Percentiles rank a stretch among this genome's conserved stretches.
phyloP scores from a whole-genome alignment of 1,140 invertebrate species.

The Ips nitidus region DNA sequence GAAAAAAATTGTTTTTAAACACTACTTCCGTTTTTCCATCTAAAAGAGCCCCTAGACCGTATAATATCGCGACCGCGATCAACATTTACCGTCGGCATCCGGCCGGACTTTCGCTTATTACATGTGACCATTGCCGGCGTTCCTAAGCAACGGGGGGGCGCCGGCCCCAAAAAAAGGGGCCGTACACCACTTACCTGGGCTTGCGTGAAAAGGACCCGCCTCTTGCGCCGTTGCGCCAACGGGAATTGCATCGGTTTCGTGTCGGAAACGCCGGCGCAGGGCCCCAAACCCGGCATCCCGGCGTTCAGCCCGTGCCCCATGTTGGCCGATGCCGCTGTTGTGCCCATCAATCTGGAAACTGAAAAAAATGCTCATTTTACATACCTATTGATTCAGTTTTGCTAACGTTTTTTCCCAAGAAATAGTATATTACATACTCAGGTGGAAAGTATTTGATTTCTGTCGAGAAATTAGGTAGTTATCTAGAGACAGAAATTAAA shows the following conservation, averaged over 20 bases:
- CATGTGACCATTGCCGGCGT: slow-evolving; percentile 19
- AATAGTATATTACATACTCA: too few relatives aligned
- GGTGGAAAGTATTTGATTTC: too few relatives aligned
- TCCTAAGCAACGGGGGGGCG: slow-evolving; percentile 26
- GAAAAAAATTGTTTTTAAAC: neutral
- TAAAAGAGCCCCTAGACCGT: too few relatives aligned
- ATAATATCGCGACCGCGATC: slow-evolving; percentile 8
- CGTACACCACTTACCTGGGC: slow-evolving; percentile 68
- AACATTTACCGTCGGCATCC: slow-evolving; percentile 32
- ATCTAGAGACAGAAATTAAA: too few relatives aligned
- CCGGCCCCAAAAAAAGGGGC: slow-evolving; percentile 27
- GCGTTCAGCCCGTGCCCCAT: slow-evolving; percentile 87
- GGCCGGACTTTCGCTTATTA: slow-evolving; percentile 30
- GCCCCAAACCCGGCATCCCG: slow-evolving; percentile 72
- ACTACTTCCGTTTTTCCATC: too few relatives aligned
- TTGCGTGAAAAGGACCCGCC: slow-evolving; percentile 97
- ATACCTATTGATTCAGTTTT: too few relatives aligned
- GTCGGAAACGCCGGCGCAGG: slow-evolving; percentile 71
- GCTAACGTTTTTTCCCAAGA: too few relatives aligned
- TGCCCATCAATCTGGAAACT: slow-evolving; percentile 89
- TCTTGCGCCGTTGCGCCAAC: slow-evolving; percentile 85
- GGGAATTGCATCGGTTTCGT: slow-evolving; percentile 91
- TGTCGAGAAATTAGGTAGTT: too few relatives aligned
- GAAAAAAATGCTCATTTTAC: slow-evolving; percentile 53
- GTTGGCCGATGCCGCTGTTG: slow-evolving; percentile 69